phyloP scores from a whole-genome alignment of 2,113 vertebrate species.

The Carlito syrichta region DNA sequence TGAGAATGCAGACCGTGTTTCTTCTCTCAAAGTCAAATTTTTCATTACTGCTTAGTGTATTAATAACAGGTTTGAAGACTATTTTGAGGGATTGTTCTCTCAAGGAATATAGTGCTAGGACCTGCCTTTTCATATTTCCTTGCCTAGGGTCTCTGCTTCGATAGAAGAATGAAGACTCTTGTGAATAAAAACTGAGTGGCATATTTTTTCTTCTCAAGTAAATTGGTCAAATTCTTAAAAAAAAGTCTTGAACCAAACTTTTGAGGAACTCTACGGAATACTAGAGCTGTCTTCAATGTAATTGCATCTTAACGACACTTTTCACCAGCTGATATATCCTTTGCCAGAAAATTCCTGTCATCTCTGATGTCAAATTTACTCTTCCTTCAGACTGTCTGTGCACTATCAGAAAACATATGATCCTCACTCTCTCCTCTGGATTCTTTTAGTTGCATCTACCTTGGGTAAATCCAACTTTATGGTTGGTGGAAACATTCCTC shows the following conservation, averaged over 20 bases:
- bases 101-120: not conserved
- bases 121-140: not conserved
- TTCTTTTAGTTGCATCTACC: not conserved
- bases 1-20: not conserved
- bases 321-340: not conserved
- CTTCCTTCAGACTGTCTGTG: not conserved
- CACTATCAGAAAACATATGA: not conserved
- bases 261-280: not conserved
- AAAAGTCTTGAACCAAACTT: not conserved
- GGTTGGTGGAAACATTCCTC: not conserved
- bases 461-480: not conserved
- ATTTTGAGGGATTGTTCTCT: constrained; percentile 9
- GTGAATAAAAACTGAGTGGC: not conserved
- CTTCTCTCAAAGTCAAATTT: constrained; percentile 37
- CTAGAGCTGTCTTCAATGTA: not conserved
- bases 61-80: constrained; percentile 7
- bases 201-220: not conserved
- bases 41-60: constrained; percentile 27
- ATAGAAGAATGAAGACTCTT: not conserved
- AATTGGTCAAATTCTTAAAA: not conserved
- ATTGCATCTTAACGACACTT: not conserved
- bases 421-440: not conserved
- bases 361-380: not conserved
- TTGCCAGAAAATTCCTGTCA: not conserved
- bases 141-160: not conserved